Conservation (phyloP, 2,888 invertebrate genomes). For the Neocrepidodera transversa region DNA sequence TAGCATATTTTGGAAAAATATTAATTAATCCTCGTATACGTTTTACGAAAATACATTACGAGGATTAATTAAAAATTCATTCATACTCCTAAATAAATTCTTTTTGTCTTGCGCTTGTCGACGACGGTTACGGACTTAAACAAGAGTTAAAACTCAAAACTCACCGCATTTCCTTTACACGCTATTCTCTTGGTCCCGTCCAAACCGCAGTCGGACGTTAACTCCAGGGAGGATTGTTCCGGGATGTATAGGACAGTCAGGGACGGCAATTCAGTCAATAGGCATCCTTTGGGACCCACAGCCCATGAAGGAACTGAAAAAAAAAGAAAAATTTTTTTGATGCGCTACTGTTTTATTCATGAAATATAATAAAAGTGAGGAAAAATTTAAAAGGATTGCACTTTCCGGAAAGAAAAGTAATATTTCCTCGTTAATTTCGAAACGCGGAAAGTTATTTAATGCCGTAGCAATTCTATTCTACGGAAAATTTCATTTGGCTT, state of each 20-base stretch:
- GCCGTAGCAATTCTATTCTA: conserved; percentile 9
- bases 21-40: not conserved
- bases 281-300: conserved; percentile 70
- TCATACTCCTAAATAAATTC: no score
- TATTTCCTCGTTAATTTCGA: conserved; percentile 18
- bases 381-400: not conserved
- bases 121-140: not conserved
- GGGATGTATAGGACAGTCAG: conserved; percentile 78
- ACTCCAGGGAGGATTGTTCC: conserved; percentile 77
- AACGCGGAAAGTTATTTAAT: conserved; percentile 11
- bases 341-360: not conserved
- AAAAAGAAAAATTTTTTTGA: no score
- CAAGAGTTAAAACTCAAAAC: conserved; percentile 40
- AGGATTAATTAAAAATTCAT: not conserved
- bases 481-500: conserved; percentile 18
- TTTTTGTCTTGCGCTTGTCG: no score
- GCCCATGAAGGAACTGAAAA: conserved; percentile 79
- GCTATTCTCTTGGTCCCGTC: conserved; percentile 76
- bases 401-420: not conserved
- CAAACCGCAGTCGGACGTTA: conserved; percentile 77
- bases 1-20: no score
- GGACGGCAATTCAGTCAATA: conserved; percentile 75
- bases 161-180: conserved; percentile 78
- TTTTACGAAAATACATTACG: not conserved
- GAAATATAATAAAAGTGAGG: not conserved